Evolutionary conservation across 2,888 invertebrate species (phyloP).

Genomic region (Papilio gigon): DNA sequence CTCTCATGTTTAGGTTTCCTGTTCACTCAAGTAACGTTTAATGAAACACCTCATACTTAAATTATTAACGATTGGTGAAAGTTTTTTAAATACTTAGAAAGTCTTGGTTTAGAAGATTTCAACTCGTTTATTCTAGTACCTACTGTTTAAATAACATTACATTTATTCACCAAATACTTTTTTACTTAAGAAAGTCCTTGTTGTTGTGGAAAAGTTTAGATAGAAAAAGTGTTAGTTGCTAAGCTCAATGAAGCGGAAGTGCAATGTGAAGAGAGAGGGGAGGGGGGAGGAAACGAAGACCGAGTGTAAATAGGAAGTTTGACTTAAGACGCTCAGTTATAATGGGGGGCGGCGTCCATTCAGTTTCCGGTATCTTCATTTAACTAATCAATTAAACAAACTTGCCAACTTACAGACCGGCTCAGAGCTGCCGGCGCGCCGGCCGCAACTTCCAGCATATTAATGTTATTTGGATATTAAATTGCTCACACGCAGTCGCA

Average conservation of each 20-base stretch:
- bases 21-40: too few relatives aligned
- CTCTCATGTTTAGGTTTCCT: too few relatives aligned
- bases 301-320: constrained; percentile 16
- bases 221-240: neutral
- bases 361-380: constrained; percentile 20
- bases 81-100: too few relatives aligned
- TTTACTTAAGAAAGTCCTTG: neutral
- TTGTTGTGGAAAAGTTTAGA: neutral
- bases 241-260: neutral
- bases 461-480: constrained; percentile 17
- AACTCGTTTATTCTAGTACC: too few relatives aligned
- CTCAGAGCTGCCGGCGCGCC: neutral
- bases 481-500: neutral
- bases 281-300: neutral
- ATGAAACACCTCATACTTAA: too few relatives aligned
- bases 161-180: too few relatives aligned
- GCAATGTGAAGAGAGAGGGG: neutral
- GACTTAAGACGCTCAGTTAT: neutral
- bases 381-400: constrained; percentile 33
- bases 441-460: neutral
- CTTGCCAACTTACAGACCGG: constrained; percentile 12
- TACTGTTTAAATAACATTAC: too few relatives aligned
- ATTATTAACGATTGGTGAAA: too few relatives aligned
- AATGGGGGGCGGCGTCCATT: constrained; percentile 12
- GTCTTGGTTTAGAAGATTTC: too few relatives aligned